Evolutionary conservation across 1,140 invertebrate species (phyloP).

Genomic region (Drosophila novamexicana): DNA sequence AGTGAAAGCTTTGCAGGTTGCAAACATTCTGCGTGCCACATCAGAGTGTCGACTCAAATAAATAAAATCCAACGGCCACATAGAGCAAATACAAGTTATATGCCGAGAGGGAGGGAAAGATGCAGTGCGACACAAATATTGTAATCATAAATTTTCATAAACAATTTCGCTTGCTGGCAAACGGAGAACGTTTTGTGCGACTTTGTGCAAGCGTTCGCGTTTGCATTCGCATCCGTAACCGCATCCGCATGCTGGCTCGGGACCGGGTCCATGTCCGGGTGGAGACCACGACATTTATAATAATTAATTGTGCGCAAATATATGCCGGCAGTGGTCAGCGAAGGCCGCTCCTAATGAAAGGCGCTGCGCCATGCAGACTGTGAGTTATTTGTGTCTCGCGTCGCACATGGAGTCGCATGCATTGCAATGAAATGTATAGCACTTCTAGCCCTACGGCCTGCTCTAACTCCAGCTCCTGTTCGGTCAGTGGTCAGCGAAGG

Average conservation of each 20-base stretch:
- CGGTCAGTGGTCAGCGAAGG: constrained; percentile 58
- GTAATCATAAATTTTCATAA: constrained; percentile 83
- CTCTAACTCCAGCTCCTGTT: constrained; percentile 31
- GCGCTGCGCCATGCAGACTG: constrained; percentile 52
- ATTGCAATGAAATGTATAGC: constrained; percentile 70
- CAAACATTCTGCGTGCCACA: constrained; percentile 28
- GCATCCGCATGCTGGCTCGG: constrained; percentile 27
- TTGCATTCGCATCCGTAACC: constrained; percentile 11
- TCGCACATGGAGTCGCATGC: constrained; percentile 35
- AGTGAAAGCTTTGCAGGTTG: neutral
- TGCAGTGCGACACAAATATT: constrained; percentile 80
- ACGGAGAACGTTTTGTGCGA: constrained; percentile 42
- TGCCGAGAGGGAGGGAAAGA: constrained; percentile 22
- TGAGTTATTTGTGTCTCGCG: constrained; percentile 77
- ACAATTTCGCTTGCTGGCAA: constrained; percentile 74
- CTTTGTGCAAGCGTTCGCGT: constrained; percentile 37
- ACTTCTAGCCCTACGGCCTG: constrained; percentile 7
- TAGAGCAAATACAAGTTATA: constrained; percentile 16
- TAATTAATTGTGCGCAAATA: constrained; percentile 83
- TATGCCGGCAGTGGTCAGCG: constrained; percentile 77
- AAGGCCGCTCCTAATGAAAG: constrained; percentile 64
- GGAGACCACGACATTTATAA: constrained; percentile 78
- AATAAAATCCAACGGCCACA: constrained; percentile 70
- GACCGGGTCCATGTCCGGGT: constrained; percentile 12
- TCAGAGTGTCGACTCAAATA: constrained; percentile 45